phyloP scores from a whole-genome alignment of 1,140 invertebrate genomes.

The Drosophila ironensis region DNA sequence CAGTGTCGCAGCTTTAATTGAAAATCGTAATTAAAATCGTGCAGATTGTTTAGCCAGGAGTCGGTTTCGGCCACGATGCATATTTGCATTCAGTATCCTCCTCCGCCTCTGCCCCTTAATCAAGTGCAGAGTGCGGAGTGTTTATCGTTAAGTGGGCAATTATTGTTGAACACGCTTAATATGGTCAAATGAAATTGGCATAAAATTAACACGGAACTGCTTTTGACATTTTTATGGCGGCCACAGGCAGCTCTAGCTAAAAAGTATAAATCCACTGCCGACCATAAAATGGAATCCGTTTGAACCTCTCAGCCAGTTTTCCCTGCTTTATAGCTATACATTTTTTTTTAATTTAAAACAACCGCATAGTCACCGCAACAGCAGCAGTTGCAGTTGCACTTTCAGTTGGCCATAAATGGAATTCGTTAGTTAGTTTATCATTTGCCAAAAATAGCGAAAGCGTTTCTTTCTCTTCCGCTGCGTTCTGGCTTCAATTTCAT shows the following conservation, averaged over 20 bases:
- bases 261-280: neutral
- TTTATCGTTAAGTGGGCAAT: slow-evolving; percentile 48
- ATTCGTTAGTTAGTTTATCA: slow-evolving; percentile 72
- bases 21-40: slow-evolving; percentile 74
- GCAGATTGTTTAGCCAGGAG: slow-evolving; percentile 49
- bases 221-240: slow-evolving; percentile 46
- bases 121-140: slow-evolving; percentile 18
- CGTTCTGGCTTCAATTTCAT: slow-evolving; percentile 33
- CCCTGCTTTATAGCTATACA: slow-evolving; percentile 3
- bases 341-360: slow-evolving; percentile 6
- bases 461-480: too few relatives aligned
- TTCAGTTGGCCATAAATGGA: slow-evolving; percentile 61
- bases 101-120: slow-evolving; percentile 25
- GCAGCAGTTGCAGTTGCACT: slow-evolving; percentile 16
- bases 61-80: slow-evolving; percentile 33
- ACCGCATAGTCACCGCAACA: slow-evolving; percentile 29
- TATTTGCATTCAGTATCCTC: too few relatives aligned
- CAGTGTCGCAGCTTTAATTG: slow-evolving; percentile 68
- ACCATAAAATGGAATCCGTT: neutral
- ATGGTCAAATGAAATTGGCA: slow-evolving; percentile 50
- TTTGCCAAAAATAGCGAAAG: slow-evolving; percentile 37
- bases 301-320: neutral
- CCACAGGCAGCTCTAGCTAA: slow-evolving; percentile 3
- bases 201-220: slow-evolving; percentile 50
- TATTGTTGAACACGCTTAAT: slow-evolving; percentile 36